Conservation (phyloP, 2,113 vertebrate species). For the Colossoma macropomum region DNA sequence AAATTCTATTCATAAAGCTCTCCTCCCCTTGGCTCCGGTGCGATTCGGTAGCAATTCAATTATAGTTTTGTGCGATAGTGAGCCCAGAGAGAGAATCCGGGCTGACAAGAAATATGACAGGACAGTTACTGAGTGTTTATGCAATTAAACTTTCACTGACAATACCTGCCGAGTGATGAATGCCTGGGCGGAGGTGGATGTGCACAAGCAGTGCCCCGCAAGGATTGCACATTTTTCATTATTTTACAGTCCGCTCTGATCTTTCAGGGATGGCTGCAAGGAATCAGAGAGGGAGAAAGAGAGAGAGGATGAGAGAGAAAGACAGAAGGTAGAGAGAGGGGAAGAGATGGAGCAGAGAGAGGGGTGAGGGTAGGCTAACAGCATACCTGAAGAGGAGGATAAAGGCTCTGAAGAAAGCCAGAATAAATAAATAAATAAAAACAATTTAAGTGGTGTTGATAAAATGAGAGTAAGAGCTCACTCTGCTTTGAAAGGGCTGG, state of each 20-base stretch:
- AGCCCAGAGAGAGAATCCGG: slow-evolving; percentile 90
- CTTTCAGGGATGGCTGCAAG: slow-evolving; percentile 81
- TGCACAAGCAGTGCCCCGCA: slow-evolving; percentile 84
- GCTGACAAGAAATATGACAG: slow-evolving; percentile 98
- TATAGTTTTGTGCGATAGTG: slow-evolving; percentile 96
- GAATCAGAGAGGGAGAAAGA: slow-evolving; percentile 62
- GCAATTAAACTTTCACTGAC: slow-evolving; percentile 98
- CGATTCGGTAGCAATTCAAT: slow-evolving; percentile 98
- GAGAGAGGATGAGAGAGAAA: neutral
- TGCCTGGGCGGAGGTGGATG: slow-evolving; percentile 86
- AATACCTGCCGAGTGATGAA: slow-evolving; percentile 94
- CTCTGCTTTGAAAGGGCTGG: neutral
- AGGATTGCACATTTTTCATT: slow-evolving; percentile 94
- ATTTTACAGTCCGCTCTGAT: slow-evolving; percentile 89
- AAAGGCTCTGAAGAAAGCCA: neutral
- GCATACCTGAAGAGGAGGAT: neutral
- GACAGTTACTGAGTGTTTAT: slow-evolving; percentile 99
- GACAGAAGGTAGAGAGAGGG: slow-evolving; percentile 72
- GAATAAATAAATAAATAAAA: neutral
- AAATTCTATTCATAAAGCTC: slow-evolving; percentile 95
- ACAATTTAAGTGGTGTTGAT: neutral
- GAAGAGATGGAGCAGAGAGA: slow-evolving; percentile 16
- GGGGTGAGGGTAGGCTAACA: neutral
- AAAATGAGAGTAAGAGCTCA: neutral
- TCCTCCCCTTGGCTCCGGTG: slow-evolving; percentile 81